A percentile compares a stretch with the other conserved stretches of the same genome.
Evolutionary conservation across 2,888 invertebrate species (phyloP).

Genomic region (Cephus sareptanus): DNA sequence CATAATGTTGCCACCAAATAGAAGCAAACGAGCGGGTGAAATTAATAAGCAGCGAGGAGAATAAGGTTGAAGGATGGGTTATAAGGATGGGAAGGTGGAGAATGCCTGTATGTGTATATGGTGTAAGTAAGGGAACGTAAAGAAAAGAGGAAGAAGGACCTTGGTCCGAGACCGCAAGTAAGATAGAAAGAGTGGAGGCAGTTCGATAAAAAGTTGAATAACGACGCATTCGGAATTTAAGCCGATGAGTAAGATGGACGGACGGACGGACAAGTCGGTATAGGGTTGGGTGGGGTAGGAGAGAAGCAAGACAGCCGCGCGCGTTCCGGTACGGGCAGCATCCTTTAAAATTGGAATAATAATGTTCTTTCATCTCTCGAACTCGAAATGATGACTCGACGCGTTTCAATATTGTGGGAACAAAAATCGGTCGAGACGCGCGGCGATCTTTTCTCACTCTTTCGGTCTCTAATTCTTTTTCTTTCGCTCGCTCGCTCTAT

Average conservation of each 20-base stretch:
- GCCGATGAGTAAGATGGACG: constrained; percentile 48
- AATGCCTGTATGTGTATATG: no score
- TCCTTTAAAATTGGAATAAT: constrained; percentile 65
- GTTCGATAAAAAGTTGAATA: constrained; percentile 54
- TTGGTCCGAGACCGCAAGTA: not conserved
- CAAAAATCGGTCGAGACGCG: constrained; percentile 38
- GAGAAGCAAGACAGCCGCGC: constrained; percentile 14
- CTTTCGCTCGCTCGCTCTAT: constrained; percentile 10
- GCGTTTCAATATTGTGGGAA: constrained; percentile 64
- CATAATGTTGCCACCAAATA: constrained; percentile 32
- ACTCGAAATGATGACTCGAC: constrained; percentile 64
- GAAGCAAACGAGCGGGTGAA: constrained; percentile 34
- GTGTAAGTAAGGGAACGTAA: not conserved
- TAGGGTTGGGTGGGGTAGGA: constrained; percentile 15
- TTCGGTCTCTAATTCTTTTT: constrained; percentile 27
- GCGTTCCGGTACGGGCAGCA: constrained; percentile 22
- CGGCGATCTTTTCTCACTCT: constrained; percentile 7
- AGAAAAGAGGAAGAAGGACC: constrained; percentile 7
- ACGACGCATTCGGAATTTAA: constrained; percentile 57
- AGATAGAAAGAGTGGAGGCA: constrained; percentile 12
- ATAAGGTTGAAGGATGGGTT: no score
- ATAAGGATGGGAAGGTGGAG: no score
- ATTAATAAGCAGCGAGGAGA: constrained; percentile 33
- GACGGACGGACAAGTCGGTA: constrained; percentile 24
- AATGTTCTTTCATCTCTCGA: constrained; percentile 61